Evolutionary conservation across 2,888 invertebrate genomes (phyloP).

Genomic region (Mantis religiosa): DNA sequence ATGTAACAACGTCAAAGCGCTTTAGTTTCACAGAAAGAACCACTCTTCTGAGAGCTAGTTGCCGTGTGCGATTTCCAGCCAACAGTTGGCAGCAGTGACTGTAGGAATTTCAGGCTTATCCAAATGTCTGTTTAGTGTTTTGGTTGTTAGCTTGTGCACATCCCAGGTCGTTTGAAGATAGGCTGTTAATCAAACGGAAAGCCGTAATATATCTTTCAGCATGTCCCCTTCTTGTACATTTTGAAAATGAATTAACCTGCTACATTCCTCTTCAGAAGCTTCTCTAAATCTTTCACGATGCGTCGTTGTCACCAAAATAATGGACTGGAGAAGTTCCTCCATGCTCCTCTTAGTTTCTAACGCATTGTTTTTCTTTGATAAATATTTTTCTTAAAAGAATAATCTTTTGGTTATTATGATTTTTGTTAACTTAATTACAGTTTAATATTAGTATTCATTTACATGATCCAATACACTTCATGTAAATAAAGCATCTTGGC

Average conservation of each 20-base stretch:
- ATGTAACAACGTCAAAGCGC: too few relatives aligned
- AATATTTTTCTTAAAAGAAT: too few relatives aligned
- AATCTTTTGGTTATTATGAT: not conserved
- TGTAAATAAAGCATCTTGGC: too few relatives aligned
- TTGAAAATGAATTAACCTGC: not conserved
- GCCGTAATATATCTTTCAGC: not conserved
- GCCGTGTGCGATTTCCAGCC: not conserved
- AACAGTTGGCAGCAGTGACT: not conserved
- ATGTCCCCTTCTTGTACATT: not conserved
- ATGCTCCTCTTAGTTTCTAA: not conserved
- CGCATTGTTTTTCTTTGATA: not conserved
- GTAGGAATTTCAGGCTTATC: not conserved
- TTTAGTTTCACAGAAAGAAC: not conserved
- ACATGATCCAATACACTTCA: too few relatives aligned
- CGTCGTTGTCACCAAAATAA: not conserved
- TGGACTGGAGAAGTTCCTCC: too few relatives aligned
- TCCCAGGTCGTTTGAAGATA: not conserved
- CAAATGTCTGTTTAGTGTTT: not conserved
- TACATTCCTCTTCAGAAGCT: not conserved
- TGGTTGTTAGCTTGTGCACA: not conserved
- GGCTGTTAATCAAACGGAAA: not conserved
- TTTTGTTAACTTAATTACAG: not conserved
- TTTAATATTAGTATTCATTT: too few relatives aligned
- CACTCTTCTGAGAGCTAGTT: not conserved
- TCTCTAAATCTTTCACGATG: constrained; percentile 31